A percentile compares a stretch with the other conserved stretches of the same genome.
These are phyloP conservation scores for Dolichoris vasculosae DNA, from an alignment of 1,140 invertebrate genomes.

Conservation along the genomic window DNA sequence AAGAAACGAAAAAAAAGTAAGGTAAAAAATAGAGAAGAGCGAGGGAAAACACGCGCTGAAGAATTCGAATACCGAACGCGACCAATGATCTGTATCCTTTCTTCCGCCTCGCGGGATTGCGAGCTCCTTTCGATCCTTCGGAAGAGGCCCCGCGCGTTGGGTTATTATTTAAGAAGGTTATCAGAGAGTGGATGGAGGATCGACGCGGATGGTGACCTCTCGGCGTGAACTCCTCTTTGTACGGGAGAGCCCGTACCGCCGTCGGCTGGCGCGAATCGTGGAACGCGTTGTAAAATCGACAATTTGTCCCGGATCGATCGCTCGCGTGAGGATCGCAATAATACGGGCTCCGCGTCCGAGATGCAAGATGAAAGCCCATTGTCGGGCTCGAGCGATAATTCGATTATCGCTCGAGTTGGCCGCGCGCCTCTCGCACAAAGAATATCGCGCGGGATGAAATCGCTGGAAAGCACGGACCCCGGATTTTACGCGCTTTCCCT, in stretches of 20 bases:
- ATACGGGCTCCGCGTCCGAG: background rate
- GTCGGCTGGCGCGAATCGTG: slow-evolving; percentile 30
- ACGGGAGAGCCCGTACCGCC: slow-evolving; percentile 14
- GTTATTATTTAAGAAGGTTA: slow-evolving; percentile 20
- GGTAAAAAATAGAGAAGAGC: background rate
- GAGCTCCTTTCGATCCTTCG: background rate
- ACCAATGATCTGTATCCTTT: background rate
- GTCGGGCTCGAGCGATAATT: slow-evolving; percentile 20
- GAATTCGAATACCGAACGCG: background rate
- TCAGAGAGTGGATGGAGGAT: background rate
- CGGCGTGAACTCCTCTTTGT: background rate
- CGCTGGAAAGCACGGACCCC: background rate
- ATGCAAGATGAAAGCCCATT: slow-evolving; percentile 14
- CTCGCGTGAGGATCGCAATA: slow-evolving; percentile 39
- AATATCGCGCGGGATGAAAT: background rate
- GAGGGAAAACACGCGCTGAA: background rate
- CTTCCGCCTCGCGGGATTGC: background rate
- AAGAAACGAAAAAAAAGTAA: background rate
- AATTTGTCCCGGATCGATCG: slow-evolving; percentile 54
- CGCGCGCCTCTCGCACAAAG: background rate
- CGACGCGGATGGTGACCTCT: background rate
- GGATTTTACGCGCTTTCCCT: too few relatives aligned
- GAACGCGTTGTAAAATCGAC: slow-evolving; percentile 62
- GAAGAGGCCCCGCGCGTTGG: background rate
- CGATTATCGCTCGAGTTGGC: slow-evolving; percentile 24